Percentiles rank a stretch among this genome's conserved stretches.
These are phyloP conservation scores for Coenonympha glycerion DNA, from an alignment of 2,888 invertebrate genomes.

Conservation along the genomic window DNA sequence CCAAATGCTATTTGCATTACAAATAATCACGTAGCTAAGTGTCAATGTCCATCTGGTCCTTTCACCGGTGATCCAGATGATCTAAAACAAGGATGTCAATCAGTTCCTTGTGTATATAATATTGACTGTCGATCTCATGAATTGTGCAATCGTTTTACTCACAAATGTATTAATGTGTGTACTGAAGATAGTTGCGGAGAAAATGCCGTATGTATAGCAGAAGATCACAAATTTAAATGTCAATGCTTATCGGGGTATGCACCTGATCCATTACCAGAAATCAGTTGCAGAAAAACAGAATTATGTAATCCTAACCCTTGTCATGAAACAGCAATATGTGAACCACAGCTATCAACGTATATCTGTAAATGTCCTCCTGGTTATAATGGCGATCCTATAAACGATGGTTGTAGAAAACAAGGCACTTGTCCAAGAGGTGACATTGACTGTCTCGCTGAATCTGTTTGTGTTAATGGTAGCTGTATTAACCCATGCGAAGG, in stretches of 20 bases:
- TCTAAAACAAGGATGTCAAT: constrained; percentile 81
- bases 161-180: constrained; percentile 88
- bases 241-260: constrained; percentile 90
- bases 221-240: constrained; percentile 87
- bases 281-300: constrained; percentile 83
- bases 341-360: constrained; percentile 80
- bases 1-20: constrained; percentile 91
- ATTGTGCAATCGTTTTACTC: constrained; percentile 87
- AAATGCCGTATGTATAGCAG: constrained; percentile 91
- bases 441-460: constrained; percentile 84
- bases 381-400: constrained; percentile 84
- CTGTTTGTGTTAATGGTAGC: constrained; percentile 81
- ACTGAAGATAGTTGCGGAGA: constrained; percentile 88
- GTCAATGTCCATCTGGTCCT: constrained; percentile 91
- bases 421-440: constrained; percentile 84
- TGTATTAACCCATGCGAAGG: constrained; percentile 89
- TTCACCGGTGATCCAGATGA: constrained; percentile 92
- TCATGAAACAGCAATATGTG: constrained; percentile 86
- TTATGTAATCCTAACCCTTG: constrained; percentile 87
- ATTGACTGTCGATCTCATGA: constrained; percentile 87
- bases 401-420: constrained; percentile 85
- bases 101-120: constrained; percentile 91
- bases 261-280: constrained; percentile 88
- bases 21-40: constrained; percentile 91
- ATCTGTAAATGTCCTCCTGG: constrained; percentile 87